Conservation (phyloP, 1,140 invertebrate genomes). For the Patella vulgata region DNA sequence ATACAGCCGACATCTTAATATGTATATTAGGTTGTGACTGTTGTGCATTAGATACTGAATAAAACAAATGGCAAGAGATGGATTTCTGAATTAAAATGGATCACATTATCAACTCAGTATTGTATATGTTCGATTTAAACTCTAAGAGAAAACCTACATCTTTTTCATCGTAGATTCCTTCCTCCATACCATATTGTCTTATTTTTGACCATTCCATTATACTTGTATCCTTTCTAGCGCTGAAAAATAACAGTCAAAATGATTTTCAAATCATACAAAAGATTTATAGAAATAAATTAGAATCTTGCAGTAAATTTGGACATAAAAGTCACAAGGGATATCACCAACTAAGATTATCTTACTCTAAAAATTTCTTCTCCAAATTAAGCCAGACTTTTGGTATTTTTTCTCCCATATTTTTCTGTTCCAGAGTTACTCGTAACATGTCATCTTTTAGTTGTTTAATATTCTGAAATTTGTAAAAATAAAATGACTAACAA, state of each 20-base stretch:
- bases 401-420: constrained; percentile 63
- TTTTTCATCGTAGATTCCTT: constrained; percentile 60
- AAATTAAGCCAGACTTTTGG: constrained; percentile 63
- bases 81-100: too few relatives aligned
- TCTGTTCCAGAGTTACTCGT: constrained; percentile 51
- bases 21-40: too few relatives aligned
- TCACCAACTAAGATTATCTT: constrained; percentile 16
- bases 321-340: not conserved
- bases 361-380: constrained; percentile 53
- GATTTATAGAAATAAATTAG: not conserved
- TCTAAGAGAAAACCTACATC: constrained; percentile 57
- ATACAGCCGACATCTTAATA: too few relatives aligned
- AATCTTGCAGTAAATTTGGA: not conserved
- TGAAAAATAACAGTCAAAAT: too few relatives aligned
- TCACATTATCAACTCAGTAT: too few relatives aligned
- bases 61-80: too few relatives aligned
- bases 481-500: too few relatives aligned
- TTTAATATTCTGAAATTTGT: constrained; percentile 53
- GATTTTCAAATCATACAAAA: too few relatives aligned
- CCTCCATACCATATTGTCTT: constrained; percentile 47
- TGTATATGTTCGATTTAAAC: too few relatives aligned
- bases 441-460: constrained; percentile 52
- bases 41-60: too few relatives aligned
- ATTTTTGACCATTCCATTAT: constrained; percentile 51
- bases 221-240: constrained; percentile 39